Base-by-base conservation (phyloP, 2,888 invertebrate species). In the Cataglyphis livida region DNA sequence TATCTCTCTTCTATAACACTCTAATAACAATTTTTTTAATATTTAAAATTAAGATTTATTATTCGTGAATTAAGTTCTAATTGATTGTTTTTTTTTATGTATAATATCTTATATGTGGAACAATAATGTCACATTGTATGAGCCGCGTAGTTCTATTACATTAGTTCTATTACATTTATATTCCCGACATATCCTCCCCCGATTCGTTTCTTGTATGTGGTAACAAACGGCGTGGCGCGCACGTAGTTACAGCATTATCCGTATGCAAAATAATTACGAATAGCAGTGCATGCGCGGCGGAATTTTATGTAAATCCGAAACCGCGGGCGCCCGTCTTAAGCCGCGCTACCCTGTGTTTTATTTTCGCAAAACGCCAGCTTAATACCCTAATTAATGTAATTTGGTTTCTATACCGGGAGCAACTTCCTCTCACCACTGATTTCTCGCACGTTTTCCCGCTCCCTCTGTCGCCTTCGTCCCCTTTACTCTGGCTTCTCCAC, bases 301-400 rank as follows among this genome's bases (percentile, higher is more conserved):
- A 85, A 89, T 81, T 90, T 87, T 83, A 85, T 83, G 85, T 84
- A 88, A 88, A 91, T 81, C 82, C 87, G 71, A 85, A 89, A 88
- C 85, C 86, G 83, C 84, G 83, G 87, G 85, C 59, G 90, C 89
- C 90, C 89, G 87, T 91, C 92, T 92, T 92, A 92, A 92, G 91
- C 92, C 90, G 81, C 57, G 76, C 74, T 79, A 57, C 9, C 5
- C 9, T 9, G 48, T 48, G 62, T 81, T 84, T 84, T 85, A 82
- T 81, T 68, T 79, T 70, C 78, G 62, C 64, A 73, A 85, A 89
- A 85, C 85, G 85, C 84, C 74, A 79, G 91, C 87, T 92, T 91
- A 92, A 90, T 91, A 87, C 88, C 88, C 91, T 91, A 91, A 92
- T 92, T 92, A 92, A 92, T 92, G 90, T 91, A 90, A 91, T 91